These are phyloP conservation scores for Hirudinaria manillensis DNA, from an alignment of 2,888 invertebrate genomes.

Conservation along the genomic window DNA sequence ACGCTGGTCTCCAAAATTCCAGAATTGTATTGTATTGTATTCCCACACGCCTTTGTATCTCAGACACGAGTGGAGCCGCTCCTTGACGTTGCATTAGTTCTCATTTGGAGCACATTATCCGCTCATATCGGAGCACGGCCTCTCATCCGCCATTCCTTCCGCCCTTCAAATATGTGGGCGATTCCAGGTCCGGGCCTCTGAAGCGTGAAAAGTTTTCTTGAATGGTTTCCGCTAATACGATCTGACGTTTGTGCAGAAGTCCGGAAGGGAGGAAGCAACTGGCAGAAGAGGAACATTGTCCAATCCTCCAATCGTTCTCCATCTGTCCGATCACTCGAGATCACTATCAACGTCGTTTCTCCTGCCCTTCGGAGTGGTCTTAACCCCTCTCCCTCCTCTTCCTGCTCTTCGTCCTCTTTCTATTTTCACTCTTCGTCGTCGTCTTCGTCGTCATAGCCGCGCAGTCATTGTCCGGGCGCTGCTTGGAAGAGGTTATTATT, in stretches of 20 bases:
- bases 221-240: constrained; percentile 17
- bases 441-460: neutral
- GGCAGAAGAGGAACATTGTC: constrained; percentile 2
- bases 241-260: constrained; percentile 7
- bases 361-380: too few relatives aligned
- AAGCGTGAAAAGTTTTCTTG: constrained; percentile 12
- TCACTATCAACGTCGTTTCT: neutral
- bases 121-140: too few relatives aligned
- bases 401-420: neutral
- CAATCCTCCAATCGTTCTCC: neutral
- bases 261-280: neutral
- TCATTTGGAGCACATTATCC: too few relatives aligned
- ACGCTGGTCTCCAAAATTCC: too few relatives aligned
- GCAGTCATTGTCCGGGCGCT: neutral
- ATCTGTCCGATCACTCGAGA: neutral
- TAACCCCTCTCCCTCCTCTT: too few relatives aligned
- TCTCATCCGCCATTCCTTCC: constrained; percentile 3
- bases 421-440: too few relatives aligned
- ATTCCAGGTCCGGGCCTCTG: neutral
- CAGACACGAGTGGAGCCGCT: too few relatives aligned
- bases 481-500: too few relatives aligned
- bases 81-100: too few relatives aligned
- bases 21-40: too few relatives aligned
- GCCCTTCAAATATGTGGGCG: neutral
- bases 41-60: too few relatives aligned